phyloP scores from a whole-genome alignment of 2,888 invertebrate genomes.

The Rhyacophila evoluta region DNA sequence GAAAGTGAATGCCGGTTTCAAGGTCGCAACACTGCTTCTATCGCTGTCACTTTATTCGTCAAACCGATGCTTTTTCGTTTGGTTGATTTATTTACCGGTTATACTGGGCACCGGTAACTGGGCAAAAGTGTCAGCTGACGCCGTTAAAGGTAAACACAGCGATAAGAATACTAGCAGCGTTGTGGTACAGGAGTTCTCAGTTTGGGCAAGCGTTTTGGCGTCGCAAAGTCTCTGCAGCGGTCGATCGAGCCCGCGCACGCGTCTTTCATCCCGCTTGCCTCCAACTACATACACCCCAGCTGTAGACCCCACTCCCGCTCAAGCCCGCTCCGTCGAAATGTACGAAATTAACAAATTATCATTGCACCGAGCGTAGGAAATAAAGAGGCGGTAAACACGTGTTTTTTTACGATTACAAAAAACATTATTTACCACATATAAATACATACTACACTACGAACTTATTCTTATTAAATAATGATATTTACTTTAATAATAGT shows the following conservation, averaged over 20 bases:
- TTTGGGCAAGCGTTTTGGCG: not conserved
- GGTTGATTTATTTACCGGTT: not conserved
- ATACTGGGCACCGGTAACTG: not conserved
- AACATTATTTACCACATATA: too few relatives aligned
- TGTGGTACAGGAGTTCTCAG: not conserved
- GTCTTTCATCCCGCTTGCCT: not conserved
- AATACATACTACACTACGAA: too few relatives aligned
- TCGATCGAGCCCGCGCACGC: constrained; percentile 14
- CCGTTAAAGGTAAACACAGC: not conserved
- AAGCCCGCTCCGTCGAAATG: too few relatives aligned
- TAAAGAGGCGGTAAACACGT: too few relatives aligned
- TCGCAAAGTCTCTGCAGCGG: not conserved
- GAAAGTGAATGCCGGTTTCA: not conserved
- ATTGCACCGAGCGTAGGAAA: too few relatives aligned
- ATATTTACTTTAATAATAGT: too few relatives aligned
- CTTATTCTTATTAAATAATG: too few relatives aligned
- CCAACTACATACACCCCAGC: not conserved
- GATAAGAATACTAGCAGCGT: not conserved
- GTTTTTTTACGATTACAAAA: too few relatives aligned
- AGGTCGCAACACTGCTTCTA: not conserved
- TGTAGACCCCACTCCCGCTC: too few relatives aligned
- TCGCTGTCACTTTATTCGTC: not conserved
- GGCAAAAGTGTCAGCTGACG: not conserved
- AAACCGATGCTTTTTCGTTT: not conserved
- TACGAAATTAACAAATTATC: too few relatives aligned